phyloP scores from a whole-genome alignment of 2,888 invertebrate genomes.

The Ochropleura plecta region DNA sequence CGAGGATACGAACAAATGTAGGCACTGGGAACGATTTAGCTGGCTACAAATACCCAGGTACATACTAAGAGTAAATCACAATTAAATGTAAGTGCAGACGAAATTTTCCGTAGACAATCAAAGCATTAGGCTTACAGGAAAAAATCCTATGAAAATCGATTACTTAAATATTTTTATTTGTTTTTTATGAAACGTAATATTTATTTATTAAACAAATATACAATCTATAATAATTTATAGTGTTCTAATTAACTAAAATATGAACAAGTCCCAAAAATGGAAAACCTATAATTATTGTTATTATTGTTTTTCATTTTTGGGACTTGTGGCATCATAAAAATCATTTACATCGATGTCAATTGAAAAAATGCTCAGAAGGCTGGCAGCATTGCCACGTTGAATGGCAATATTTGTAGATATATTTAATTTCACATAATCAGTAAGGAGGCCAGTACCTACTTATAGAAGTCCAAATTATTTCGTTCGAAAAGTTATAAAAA shows the following conservation, averaged over 20 bases:
- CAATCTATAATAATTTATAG: too few species aligned
- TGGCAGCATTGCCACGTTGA: too few species aligned
- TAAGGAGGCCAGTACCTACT: not conserved
- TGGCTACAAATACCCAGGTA: conserved; percentile 30
- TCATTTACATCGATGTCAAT: too few species aligned
- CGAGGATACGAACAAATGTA: conserved; percentile 44
- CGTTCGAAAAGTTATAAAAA: not conserved
- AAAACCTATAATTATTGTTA: too few species aligned
- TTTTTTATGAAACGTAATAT: too few species aligned
- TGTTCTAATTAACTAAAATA: too few species aligned
- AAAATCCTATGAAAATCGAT: not conserved
- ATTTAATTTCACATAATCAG: not conserved
- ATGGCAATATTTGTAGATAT: not conserved
- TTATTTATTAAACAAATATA: too few species aligned
- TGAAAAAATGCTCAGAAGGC: too few species aligned
- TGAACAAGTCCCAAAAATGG: too few species aligned
- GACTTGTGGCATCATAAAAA: too few species aligned
- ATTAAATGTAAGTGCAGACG: conserved; percentile 28
- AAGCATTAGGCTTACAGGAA: conserved; percentile 3
- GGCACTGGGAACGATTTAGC: conserved; percentile 38
- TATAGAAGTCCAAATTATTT: not conserved
- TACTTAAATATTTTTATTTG: too few species aligned
- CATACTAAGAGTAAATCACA: conserved; percentile 52
- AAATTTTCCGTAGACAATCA: conserved; percentile 23
- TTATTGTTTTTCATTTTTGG: too few species aligned